Conservation (phyloP, 2,113 vertebrate species). For the Melanocharis versteri region DNA sequence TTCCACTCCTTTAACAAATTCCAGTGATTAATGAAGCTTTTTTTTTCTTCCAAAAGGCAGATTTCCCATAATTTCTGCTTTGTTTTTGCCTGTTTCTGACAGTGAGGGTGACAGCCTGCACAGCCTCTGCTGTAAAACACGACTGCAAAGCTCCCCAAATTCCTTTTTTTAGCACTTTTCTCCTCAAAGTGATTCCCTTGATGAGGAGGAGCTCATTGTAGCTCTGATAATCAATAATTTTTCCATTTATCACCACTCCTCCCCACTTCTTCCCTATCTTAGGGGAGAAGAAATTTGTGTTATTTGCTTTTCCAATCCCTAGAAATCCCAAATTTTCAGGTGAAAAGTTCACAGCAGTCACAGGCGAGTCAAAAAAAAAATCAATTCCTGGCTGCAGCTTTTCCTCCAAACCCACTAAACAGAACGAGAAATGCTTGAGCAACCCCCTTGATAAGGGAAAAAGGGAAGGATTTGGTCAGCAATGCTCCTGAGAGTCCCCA, state of each 20-base stretch:
- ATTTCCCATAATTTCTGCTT: constrained; percentile 13
- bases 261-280: neutral
- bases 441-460: fast-evolving
- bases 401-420: neutral
- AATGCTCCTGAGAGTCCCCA: neutral
- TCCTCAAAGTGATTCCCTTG: neutral
- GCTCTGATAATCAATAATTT: neutral
- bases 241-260: neutral
- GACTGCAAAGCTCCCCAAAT: neutral
- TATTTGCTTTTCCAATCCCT: neutral
- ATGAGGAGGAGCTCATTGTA: neutral
- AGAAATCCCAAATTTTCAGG: neutral
- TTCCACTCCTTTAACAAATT: neutral
- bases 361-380: neutral
- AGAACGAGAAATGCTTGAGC: neutral
- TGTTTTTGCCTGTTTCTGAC: neutral
- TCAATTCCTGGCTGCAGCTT: neutral
- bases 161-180: neutral
- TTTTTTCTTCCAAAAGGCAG: constrained; percentile 8
- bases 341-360: neutral
- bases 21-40: constrained; percentile 30
- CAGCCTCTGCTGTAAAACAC: neutral
- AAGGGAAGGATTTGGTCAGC: neutral
- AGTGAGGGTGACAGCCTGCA: neutral
- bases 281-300: neutral